phyloP scores from a whole-genome alignment of 2,888 invertebrate species.

The Dromius quadrimaculatus region DNA sequence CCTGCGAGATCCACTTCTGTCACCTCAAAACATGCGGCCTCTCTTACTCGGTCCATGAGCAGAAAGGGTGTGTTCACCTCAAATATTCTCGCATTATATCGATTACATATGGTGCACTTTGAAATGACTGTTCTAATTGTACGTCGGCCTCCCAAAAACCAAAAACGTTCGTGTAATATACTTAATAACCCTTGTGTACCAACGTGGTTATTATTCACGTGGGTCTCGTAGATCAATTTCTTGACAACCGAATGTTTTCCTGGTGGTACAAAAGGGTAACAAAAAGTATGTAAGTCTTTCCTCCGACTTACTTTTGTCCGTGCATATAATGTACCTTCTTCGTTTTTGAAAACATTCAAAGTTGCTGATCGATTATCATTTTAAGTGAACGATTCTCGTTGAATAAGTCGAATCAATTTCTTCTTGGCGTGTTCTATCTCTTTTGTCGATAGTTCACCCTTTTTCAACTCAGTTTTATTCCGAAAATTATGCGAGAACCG shows the following conservation, averaged over 20 bases:
- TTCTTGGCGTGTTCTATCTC: constrained; percentile 16
- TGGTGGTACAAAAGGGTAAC: constrained; percentile 58
- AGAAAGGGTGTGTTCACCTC: constrained; percentile 56
- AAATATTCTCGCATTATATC: constrained; percentile 55
- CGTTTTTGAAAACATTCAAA: constrained; percentile 51
- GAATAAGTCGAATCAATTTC: constrained; percentile 6
- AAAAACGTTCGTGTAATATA: constrained; percentile 56
- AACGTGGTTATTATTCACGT: constrained; percentile 38
- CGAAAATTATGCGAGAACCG: constrained; percentile 26
- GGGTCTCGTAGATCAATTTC: constrained; percentile 52
- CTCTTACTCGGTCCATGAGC: constrained; percentile 58
- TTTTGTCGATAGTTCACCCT: constrained; percentile 32
- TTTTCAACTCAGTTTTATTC: constrained; percentile 23
- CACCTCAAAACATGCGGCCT: constrained; percentile 59
- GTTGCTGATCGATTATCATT: constrained; percentile 45
- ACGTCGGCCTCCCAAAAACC: constrained; percentile 56
- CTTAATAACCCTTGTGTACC: constrained; percentile 54
- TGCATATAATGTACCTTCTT: constrained; percentile 54
- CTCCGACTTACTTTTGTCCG: constrained; percentile 54
- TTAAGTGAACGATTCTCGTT: constrained; percentile 48
- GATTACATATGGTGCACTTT: constrained; percentile 55
- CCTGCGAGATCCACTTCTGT: constrained; percentile 62
- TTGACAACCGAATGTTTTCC: no score
- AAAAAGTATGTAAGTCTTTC: constrained; percentile 55
- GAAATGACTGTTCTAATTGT: constrained; percentile 52